Evolutionary conservation across 1,140 invertebrate species (phyloP).

Genomic region (Metaphire vulgaris): DNA sequence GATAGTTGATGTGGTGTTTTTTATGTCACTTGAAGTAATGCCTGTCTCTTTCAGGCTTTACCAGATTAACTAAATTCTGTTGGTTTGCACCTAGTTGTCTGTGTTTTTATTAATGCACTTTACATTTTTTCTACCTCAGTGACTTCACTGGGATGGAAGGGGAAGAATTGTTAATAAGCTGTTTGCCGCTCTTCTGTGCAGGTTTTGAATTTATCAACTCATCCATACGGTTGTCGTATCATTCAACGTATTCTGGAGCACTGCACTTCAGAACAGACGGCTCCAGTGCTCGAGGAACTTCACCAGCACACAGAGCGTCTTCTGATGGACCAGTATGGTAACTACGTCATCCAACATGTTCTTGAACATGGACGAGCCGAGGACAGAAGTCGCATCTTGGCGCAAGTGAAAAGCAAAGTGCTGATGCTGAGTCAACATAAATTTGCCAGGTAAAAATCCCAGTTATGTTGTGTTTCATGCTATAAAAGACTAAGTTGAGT

Average conservation of each 20-base stretch:
- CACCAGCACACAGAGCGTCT: constrained; percentile 91
- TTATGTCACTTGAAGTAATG: no score
- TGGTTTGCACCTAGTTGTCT: no score
- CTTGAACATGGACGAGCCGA: constrained; percentile 71
- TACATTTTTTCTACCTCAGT: no score
- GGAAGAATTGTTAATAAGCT: no score
- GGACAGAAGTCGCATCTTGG: constrained; percentile 90
- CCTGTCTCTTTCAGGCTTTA: no score
- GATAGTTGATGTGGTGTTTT: no score
- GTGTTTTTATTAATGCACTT: no score
- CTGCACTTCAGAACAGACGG: constrained; percentile 91
- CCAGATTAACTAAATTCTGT: no score
- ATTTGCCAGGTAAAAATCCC: constrained; percentile 75
- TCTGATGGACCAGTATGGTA: constrained; percentile 99
- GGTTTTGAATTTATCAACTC: constrained; percentile 91
- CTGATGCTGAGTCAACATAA: constrained; percentile 94
- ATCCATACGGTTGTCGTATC: constrained; percentile 98
- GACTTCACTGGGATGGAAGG: no score
- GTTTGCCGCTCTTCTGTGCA: no score
- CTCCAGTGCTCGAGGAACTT: constrained; percentile 87
- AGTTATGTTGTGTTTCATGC: no score
- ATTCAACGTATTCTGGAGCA: constrained; percentile 99
- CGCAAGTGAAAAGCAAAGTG: constrained; percentile 86
- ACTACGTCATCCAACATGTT: constrained; percentile 89
- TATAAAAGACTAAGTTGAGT: no score